Evolutionary conservation across 2,888 invertebrate genomes (phyloP), one percentile per base, ranked within the genome.

Genomic region (Himalopsyche tibetana): DNA sequence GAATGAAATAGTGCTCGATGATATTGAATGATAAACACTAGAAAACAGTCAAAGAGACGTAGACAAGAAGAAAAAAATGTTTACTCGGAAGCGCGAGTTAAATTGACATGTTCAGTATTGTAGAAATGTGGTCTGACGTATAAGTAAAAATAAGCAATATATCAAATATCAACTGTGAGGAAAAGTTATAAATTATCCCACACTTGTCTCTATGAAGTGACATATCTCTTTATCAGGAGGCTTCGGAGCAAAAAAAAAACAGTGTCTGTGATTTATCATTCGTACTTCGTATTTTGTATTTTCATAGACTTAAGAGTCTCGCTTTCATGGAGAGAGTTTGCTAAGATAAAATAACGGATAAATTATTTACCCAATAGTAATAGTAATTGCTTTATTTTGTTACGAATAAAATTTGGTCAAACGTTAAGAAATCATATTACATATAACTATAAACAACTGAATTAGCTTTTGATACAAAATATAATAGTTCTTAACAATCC

Each of bases 221-320:
- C 63, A 63, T 63, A 63, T 63, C 63, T 63, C 63, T 63, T 63
- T 63, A 63, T 63, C 63, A 63, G 28, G 9, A n/a, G 63, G 63
- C 63, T 63, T 63, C 28, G 19, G 0, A 19, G 8, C 19, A 5
- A 63, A 63, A 63, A n/a, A 63, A 63, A 19, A 2, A 11, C 28
- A 63, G 63, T 28, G 63, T 28, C 28, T 28, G 63, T 63, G 63
- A 63, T 63, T 63, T 63, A 63, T 63, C 63, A 63, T 63, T 63
- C 28, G 63, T 63, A 19, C 63, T 63, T 19, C 28, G 28, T 63
- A 63, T 63, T 63, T 63, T 63, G 63, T 63, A 63, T 63, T 63
- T 63, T 19, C 63, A 63, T 63, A 28, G 9, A 19, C 19, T 63
- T 6, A 19, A 28, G 28, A 28, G 2, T 28, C 28, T 28, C 28